Percentiles rank a stretch among this genome's conserved stretches.
Evolutionary conservation across 2,888 invertebrate genomes (phyloP).

Genomic region (Tipula confusa): DNA sequence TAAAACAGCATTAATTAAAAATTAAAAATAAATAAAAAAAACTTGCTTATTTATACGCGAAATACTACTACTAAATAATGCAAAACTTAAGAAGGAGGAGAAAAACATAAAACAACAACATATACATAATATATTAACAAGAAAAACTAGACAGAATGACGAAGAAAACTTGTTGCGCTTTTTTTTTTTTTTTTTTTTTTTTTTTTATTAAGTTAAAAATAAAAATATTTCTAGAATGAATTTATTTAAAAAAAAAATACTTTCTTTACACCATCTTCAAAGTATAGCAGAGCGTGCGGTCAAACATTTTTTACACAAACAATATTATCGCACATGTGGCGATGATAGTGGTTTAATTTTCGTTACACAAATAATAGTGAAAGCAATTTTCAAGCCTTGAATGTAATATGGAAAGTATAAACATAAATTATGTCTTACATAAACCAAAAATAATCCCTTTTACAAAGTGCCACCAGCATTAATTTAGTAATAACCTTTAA

Average conservation of each 20-base stretch:
- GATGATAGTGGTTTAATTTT: not conserved
- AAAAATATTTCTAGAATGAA: not conserved
- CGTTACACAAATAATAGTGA: not conserved
- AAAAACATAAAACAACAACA: not conserved
- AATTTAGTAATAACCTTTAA: too few relatives aligned
- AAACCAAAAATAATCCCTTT: not conserved
- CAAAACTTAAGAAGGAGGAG: not conserved
- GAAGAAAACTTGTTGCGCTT: slow-evolving; percentile 30
- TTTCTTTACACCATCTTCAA: not conserved
- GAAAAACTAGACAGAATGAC: slow-evolving; percentile 30
- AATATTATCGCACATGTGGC: too few relatives aligned
- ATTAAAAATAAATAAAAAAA: not conserved
- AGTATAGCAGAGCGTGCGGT: too few relatives aligned
- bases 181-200: not conserved
- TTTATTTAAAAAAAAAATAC: not conserved
- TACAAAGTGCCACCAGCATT: too few relatives aligned
- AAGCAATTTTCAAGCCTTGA: slow-evolving; percentile 3
- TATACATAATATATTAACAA: slow-evolving; percentile 20
- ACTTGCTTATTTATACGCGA: not conserved
- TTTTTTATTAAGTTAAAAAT: too few relatives aligned
- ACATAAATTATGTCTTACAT: not conserved
- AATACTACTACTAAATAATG: slow-evolving; percentile 25
- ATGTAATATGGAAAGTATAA: not conserved
- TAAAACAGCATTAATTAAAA: not conserved
- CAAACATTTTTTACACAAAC: not conserved